Base-by-base conservation (phyloP, 92 coral and sea anemone genomes). In the Chrysogorgia sp. region DNA sequence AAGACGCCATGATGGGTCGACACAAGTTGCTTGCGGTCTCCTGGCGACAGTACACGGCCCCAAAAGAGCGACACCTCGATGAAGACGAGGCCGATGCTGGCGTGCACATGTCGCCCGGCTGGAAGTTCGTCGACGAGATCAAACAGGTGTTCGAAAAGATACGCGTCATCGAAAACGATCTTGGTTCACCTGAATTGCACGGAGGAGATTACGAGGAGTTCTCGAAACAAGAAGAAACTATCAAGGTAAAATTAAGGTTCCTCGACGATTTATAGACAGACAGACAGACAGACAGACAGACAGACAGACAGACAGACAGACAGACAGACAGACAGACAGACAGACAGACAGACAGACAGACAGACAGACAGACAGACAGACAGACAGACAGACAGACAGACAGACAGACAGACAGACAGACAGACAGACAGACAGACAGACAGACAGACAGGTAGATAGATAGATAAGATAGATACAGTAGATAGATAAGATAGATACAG, bases 161-260 rank as follows among this genome's bases (percentile, higher is more conserved):
- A 20, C 81, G 81, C 25, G 90, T 82, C 67, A 90, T 86, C 7
- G 97, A 89, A 63, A 55, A 75, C 43, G 76, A 82, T 33, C 71
- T 94, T 34, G 87, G 85, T 57, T 92, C 98, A 6, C 86, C 93
- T 21, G 98, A 91, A 47, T 82, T 94, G 25, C 93, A 91, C 64
- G 92, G 96, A 30, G 92, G 94, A 26, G 96, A 94, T 47, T 94
- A 86, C 48, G 98, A 94, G 77, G 96, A 94, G 64, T 91, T 94
- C 83, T 94, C 98, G 30, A 89, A 86, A 67, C 98, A 94, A 66
- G 98, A 94, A 60, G 98, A 94, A 63, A 93, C 88, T 17, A 76
- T 93, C 41, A 91, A 93, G 92, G n/a, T 96, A 91, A 34, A 31
- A 88, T 17, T 1, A 17, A 30, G 34, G 40, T n/a, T 14, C 15